These are phyloP conservation scores for Drosophila ogumai DNA, from an alignment of 1,140 invertebrate genomes.

Conservation along the genomic window DNA sequence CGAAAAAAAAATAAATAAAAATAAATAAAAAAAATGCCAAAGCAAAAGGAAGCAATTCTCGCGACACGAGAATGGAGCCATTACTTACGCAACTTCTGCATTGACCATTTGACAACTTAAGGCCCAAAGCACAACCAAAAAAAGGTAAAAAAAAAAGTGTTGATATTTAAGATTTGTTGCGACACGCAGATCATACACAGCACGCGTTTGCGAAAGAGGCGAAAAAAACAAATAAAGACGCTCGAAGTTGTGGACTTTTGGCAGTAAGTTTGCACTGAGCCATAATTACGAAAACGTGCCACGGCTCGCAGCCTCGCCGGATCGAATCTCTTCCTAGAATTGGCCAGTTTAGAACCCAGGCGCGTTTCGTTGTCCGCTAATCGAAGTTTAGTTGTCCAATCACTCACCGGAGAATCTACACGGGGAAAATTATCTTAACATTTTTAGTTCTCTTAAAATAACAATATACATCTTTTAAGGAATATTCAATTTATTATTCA, in stretches of 20 bases:
- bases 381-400: slow-evolving; percentile 29
- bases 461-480: no score
- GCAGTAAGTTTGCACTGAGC: slow-evolving; percentile 44
- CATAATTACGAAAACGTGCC: slow-evolving; percentile 79
- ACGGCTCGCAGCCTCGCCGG: slow-evolving; percentile 51
- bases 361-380: slow-evolving; percentile 23
- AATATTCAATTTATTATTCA: no score
- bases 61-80: slow-evolving; percentile 2
- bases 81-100: slow-evolving; percentile 51
- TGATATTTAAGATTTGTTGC: slow-evolving; percentile 50
- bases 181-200: slow-evolving; percentile 44
- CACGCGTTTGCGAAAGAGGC: slow-evolving; percentile 48
- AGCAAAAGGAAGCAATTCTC: slow-evolving; percentile 9
- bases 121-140: not conserved
- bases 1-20: slow-evolving; percentile 8
- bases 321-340: slow-evolving; percentile 42
- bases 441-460: not conserved
- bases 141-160: slow-evolving; percentile 18
- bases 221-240: slow-evolving; percentile 35
- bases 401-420: slow-evolving; percentile 2
- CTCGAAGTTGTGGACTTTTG: slow-evolving; percentile 45
- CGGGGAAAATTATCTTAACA: not conserved
- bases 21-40: not conserved
- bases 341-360: slow-evolving; percentile 29
- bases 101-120: slow-evolving; percentile 23